These are phyloP conservation scores for Drosophila formosana DNA, from an alignment of 2,888 invertebrate species.

Conservation along the genomic window DNA sequence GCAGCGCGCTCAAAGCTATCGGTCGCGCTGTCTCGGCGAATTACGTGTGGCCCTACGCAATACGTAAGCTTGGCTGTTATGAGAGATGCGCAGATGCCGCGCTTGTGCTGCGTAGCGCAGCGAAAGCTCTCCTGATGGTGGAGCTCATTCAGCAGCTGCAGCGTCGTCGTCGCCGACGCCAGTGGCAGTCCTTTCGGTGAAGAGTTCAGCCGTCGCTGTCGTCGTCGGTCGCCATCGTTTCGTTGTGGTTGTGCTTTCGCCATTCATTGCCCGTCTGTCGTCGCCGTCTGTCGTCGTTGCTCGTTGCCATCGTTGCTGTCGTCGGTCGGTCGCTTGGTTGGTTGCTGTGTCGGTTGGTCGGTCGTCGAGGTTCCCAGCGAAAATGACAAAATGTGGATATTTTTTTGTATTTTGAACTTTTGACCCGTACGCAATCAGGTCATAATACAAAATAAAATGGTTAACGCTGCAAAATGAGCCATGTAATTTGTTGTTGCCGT, in stretches of 20 bases:
- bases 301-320: constrained; percentile 8
- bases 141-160: constrained; percentile 64
- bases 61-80: background rate
- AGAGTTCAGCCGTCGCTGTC: constrained; percentile 68
- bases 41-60: constrained; percentile 7
- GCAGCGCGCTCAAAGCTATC: constrained; percentile 37
- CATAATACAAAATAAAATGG: constrained; percentile 55
- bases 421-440: constrained; percentile 83
- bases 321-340: background rate
- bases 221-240: constrained; percentile 36
- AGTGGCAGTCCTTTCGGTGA: constrained; percentile 80
- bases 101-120: constrained; percentile 15
- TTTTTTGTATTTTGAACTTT: constrained; percentile 77
- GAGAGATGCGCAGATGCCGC: constrained; percentile 18
- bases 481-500: constrained; percentile 31
- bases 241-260: constrained; percentile 35
- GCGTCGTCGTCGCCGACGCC: constrained; percentile 71
- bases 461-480: constrained; percentile 35
- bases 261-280: constrained; percentile 36
- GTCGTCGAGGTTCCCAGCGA: constrained; percentile 56
- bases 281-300: constrained; percentile 39
- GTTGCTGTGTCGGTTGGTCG: background rate
- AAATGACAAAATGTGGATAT: constrained; percentile 77
- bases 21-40: constrained; percentile 19
- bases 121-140: constrained; percentile 54